These are phyloP conservation scores for Montifringilla adamsi DNA, from an alignment of 2,113 vertebrate species.

Conservation along the genomic window DNA sequence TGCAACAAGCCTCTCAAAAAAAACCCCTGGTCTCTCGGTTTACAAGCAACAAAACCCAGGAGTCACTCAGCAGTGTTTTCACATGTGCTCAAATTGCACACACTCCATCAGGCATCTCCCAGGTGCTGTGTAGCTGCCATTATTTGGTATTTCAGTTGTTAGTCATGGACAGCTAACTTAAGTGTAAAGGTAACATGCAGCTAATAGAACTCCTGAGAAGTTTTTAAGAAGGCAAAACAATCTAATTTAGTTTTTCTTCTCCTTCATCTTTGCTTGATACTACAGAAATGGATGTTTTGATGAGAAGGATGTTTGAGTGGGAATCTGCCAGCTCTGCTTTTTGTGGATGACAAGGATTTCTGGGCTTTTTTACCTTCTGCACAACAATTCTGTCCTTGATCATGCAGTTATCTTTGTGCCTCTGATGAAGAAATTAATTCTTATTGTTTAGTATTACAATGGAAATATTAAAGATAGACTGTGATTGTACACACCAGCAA, in stretches of 20 bases:
- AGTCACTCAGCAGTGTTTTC: neutral
- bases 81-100: neutral
- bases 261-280: neutral
- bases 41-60: fast-evolving
- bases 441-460: constrained; percentile 19
- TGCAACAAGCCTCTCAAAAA: neutral
- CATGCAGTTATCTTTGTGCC: neutral
- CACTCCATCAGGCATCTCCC: neutral
- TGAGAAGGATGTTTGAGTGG: neutral
- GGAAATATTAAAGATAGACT: neutral
- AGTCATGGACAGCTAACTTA: neutral
- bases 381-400: neutral
- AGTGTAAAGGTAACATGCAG: neutral
- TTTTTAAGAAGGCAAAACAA: neutral
- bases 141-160: neutral
- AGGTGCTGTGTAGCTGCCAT: neutral
- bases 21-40: neutral
- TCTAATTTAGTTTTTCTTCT: neutral
- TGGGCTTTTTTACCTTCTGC: neutral
- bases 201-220: neutral
- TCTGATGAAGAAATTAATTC: neutral
- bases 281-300: neutral
- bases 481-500: neutral
- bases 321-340: neutral
- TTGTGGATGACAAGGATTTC: neutral